Evolutionary conservation across 2,888 invertebrate species (phyloP), one percentile per base, ranked within the genome.

Genomic region (Coecobrya sp.): DNA sequence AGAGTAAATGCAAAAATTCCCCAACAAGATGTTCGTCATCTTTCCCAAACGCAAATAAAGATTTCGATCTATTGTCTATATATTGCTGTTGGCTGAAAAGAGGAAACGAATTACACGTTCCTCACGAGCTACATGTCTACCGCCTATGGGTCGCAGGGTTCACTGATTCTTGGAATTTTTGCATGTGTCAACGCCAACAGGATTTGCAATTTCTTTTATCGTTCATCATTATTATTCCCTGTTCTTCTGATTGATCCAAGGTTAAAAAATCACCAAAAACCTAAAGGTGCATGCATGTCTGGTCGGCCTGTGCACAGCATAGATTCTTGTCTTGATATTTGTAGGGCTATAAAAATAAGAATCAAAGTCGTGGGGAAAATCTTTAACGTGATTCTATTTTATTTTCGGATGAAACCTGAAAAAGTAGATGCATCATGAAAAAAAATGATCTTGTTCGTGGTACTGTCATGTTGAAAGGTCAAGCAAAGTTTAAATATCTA

Each of bases 321-420:
- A 62, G 25, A 10, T 49, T 49, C 13, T 49, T 49, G 49, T 49
- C 13, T 49, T 13, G 13, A 1, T n/a, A n/a, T 49, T 19, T 19
- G 4, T 22, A 1, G 22, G 1, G 25, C 10, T 11, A 49, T 79
- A 79, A 19, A 79, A 79, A n/a, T n/a, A n/a, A n/a, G n/a, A n/a
- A n/a, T n/a, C n/a, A 76, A 76, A 76, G 49, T 76, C 76, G n/a
- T 76, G 76, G 76, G 76, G 49, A 76, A 73, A 27, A n/a, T n/a
- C 30, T 73, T 42, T 36, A 2, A 36, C 3, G 7, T 2, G 7
- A 36, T 36, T 36, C 36, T 36, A 36, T 36, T 36, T 36, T 2
- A 36, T 36, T 36, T n/a, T 7, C 36, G 36, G 36, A 36, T 36
- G 7, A 36, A n/a, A n/a, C n/a, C 36, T 36, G 36, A 36, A 36